Conservation (phyloP, 2,888 invertebrate species). For the Tryphoninae sp. region DNA sequence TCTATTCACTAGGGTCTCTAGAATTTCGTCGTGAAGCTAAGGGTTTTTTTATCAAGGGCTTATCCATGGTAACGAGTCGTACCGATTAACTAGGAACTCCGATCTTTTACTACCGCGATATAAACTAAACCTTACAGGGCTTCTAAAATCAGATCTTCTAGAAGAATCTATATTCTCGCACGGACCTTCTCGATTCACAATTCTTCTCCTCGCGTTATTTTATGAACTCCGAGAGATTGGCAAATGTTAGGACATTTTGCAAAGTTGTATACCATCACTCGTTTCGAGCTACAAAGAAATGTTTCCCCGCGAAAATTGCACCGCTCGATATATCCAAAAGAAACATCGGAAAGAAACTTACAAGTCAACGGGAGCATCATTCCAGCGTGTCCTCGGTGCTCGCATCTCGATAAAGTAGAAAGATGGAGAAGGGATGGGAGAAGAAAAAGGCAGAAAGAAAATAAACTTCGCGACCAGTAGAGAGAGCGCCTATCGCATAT, state of each 20-base stretch:
- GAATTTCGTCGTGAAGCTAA: constrained; percentile 24
- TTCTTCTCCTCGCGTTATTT: too few relatives aligned
- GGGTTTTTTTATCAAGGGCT: background rate
- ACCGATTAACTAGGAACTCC: constrained; percentile 3
- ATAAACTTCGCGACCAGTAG: constrained; percentile 53
- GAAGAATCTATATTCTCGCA: too few relatives aligned
- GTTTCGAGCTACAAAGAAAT: background rate
- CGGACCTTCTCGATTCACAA: too few relatives aligned
- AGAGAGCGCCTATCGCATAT: constrained; percentile 36
- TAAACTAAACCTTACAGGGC: background rate
- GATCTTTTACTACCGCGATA: constrained; percentile 1
- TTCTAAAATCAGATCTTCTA: background rate
- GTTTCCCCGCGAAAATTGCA: background rate
- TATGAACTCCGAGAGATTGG: too few relatives aligned
- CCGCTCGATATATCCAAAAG: background rate
- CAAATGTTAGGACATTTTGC: background rate
- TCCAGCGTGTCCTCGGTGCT: constrained; percentile 26
- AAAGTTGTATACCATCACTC: background rate
- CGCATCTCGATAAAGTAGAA: constrained; percentile 35
- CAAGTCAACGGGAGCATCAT: constrained; percentile 36
- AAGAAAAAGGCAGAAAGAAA: constrained; percentile 47
- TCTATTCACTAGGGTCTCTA: constrained; percentile 4
- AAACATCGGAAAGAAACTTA: constrained; percentile 1
- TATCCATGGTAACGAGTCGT: constrained; percentile 30
- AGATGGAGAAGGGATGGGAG: constrained; percentile 29